These are phyloP conservation scores for Notospermus geniculatus DNA, from an alignment of 1,140 invertebrate species.

Conservation along the genomic window DNA sequence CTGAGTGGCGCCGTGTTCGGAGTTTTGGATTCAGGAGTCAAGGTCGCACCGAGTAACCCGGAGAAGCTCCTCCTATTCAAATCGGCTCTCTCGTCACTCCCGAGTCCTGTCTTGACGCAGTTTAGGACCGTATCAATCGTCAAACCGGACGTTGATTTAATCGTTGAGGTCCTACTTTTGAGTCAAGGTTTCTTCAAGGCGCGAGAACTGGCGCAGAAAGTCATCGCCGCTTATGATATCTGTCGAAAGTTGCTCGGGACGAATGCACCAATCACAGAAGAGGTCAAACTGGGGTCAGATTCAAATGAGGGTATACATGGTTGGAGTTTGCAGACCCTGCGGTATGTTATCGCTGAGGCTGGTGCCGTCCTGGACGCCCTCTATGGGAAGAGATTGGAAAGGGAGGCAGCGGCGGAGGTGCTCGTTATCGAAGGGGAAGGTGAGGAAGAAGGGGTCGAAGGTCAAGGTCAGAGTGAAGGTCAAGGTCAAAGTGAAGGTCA, in stretches of 20 bases:
- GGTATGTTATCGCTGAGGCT: slow-evolving; percentile 42
- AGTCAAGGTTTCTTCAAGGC: slow-evolving; percentile 52
- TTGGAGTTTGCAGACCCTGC: slow-evolving; percentile 49
- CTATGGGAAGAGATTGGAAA: slow-evolving; percentile 6
- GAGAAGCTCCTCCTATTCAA: slow-evolving; percentile 44
- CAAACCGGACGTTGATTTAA: slow-evolving; percentile 42
- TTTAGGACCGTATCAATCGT: slow-evolving; percentile 44
- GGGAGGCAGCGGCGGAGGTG: background rate
- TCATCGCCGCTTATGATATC: slow-evolving; percentile 37
- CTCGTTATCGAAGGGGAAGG: background rate
- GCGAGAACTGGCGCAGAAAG: slow-evolving; percentile 41
- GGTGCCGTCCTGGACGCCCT: slow-evolving; percentile 39
- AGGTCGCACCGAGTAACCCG: slow-evolving; percentile 35
- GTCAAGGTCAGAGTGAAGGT: background rate
- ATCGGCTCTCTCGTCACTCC: slow-evolving; percentile 37
- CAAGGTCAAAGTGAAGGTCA: background rate
- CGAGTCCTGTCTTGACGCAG: slow-evolving; percentile 40
- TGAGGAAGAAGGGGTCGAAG: slow-evolving; percentile 11
- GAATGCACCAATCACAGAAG: slow-evolving; percentile 41
- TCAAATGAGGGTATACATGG: slow-evolving; percentile 39
- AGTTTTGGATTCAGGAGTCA: slow-evolving; percentile 27
- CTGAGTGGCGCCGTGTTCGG: slow-evolving; percentile 35
- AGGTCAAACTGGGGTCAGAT: slow-evolving; percentile 35
- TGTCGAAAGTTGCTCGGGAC: slow-evolving; percentile 44
- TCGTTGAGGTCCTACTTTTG: slow-evolving; percentile 45